Base-by-base conservation (phyloP, 2,888 invertebrate genomes). In the Diarsia rubi region DNA sequence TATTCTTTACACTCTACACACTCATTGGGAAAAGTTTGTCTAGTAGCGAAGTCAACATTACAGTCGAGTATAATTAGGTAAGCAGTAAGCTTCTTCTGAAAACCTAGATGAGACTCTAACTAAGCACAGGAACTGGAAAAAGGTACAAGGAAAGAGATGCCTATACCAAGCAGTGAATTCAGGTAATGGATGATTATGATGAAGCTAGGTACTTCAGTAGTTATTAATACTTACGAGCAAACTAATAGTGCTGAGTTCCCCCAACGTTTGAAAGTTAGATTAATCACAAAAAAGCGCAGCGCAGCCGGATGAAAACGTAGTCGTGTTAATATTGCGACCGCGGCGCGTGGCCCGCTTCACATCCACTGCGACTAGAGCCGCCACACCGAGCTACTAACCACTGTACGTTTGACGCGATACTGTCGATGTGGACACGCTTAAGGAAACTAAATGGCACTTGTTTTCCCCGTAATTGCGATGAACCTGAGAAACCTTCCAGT, bases 321-420 rank as follows among this genome's bases (percentile, higher is more conserved):
- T 91, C 95, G 94, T 95, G 95, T 96, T 95, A 95, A 95, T 95
- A 95, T 94, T 92, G 94, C 93, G 91, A 92, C 94, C 92, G 89
- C 92, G 92, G 89, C 87, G 93, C 92, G 89, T 92, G 92, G 89
- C 87, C 88, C 93, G 93, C 93, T 91, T 91, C 91, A 91, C 91
- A 90, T 92, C 90, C 91, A 92, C 94, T 93, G 88, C 90, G 91
- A 91, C 89, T 90, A 80, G 87, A 85, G 81, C 78, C 79, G 82
- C 71, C 52, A 75, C 89, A 85, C 47, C n/a, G 80, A 80, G 64
- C 31, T 27, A 52, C 2, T 6, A 67, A 42, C 2, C 3, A 8
- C 11, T n/a, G 16, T 4, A 42, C 12, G 0, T 21, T 66, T 47
- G 69, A 74, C 14, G 19, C 21, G 64, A n/a, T 6, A 68, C 11